Evolutionary conservation across 2,797 vertebrate genomes (phyloP).

Genomic region (Mormyrus hasselquistii): DNA sequence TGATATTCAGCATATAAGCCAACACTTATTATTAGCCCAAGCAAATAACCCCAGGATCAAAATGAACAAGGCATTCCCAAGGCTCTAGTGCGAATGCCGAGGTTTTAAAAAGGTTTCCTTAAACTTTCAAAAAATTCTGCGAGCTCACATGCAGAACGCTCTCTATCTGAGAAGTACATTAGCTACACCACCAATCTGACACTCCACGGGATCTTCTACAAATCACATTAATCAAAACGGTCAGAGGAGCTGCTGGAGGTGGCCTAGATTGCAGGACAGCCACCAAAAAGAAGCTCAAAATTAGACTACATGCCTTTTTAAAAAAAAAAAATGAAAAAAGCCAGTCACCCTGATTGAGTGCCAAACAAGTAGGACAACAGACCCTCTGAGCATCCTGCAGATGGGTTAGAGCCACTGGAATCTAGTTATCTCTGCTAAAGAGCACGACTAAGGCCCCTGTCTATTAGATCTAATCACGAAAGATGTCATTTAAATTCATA

Average conservation of each 20-base stretch:
- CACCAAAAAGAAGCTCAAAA: background rate
- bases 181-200: background rate
- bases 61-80: background rate
- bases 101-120: background rate
- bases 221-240: background rate
- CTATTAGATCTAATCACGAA: background rate
- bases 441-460: background rate
- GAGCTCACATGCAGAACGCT: background rate
- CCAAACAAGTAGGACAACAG: background rate
- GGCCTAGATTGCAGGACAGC: background rate
- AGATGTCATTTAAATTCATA: background rate
- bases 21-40: background rate
- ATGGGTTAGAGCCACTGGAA: background rate
- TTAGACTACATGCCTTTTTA: background rate
- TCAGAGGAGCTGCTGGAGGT: background rate
- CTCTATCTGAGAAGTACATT: background rate
- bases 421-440: background rate
- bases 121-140: background rate
- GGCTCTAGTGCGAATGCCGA: background rate
- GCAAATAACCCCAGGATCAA: background rate
- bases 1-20: background rate
- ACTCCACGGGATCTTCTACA: background rate
- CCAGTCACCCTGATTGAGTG: background rate
- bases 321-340: background rate
- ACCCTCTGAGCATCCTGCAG: background rate